These are phyloP conservation scores for Pomacea maculata DNA, from an alignment of 1,140 invertebrate genomes.

Conservation along the genomic window DNA sequence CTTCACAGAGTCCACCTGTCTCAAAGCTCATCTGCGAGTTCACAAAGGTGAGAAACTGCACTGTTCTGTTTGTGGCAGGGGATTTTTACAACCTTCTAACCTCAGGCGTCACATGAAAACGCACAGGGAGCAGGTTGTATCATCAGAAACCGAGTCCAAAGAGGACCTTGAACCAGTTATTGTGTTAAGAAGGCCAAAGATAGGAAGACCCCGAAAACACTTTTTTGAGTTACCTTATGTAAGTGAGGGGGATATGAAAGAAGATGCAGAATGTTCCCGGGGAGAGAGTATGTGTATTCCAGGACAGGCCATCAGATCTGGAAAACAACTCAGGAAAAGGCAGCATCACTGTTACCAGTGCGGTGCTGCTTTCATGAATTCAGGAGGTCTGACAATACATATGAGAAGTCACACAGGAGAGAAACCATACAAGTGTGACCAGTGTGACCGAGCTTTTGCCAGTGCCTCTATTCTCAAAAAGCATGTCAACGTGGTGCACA, in stretches of 20 bases:
- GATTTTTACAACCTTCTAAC: slow-evolving; percentile 31
- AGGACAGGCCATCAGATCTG: slow-evolving; percentile 46
- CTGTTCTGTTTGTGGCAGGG: slow-evolving; percentile 42
- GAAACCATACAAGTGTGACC: slow-evolving; percentile 29
- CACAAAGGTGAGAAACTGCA: slow-evolving; percentile 49
- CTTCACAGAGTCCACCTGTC: slow-evolving; percentile 69
- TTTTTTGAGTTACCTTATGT: too few relatives aligned
- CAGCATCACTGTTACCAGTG: slow-evolving; percentile 27
- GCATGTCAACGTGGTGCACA: slow-evolving; percentile 41
- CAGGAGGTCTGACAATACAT: slow-evolving; percentile 71
- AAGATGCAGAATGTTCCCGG: too few relatives aligned
- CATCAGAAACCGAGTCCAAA: too few relatives aligned
- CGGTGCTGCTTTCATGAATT: slow-evolving; percentile 87
- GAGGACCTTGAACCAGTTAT: too few relatives aligned
- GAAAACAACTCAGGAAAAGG: slow-evolving; percentile 33
- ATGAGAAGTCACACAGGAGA: slow-evolving; percentile 33
- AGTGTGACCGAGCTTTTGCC: slow-evolving; percentile 84
- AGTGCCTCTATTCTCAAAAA: slow-evolving; percentile 48
- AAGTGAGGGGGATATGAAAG: too few relatives aligned
- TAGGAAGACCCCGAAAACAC: too few relatives aligned
- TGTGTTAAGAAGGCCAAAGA: too few relatives aligned
- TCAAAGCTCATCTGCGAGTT: slow-evolving; percentile 42
- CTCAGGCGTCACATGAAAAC: slow-evolving; percentile 40
- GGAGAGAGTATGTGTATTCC: slow-evolving; percentile 27
- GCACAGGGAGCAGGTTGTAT: slow-evolving; percentile 36